These are phyloP conservation scores for Melolontha melolontha DNA, from an alignment of 2,888 invertebrate genomes.

Conservation along the genomic window DNA sequence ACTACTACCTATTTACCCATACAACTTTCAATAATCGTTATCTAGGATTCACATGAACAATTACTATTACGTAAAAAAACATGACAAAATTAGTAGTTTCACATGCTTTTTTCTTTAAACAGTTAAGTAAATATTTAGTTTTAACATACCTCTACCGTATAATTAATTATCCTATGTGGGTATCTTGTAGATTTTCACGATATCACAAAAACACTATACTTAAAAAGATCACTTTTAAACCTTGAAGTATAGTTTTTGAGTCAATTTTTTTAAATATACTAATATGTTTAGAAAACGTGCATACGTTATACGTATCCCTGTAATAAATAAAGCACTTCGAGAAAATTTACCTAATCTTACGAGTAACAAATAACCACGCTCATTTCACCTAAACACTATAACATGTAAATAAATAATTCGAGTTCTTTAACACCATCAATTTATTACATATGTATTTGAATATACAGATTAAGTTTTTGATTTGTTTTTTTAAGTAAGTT, in stretches of 20 bases:
- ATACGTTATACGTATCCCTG: slow-evolving; percentile 17
- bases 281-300: background rate
- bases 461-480: slow-evolving; percentile 2
- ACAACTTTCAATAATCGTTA: background rate
- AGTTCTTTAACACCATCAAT: slow-evolving; percentile 24
- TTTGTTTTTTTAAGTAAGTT: background rate
- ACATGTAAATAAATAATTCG: slow-evolving; percentile 26
- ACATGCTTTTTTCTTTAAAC: background rate
- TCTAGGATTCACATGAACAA: background rate
- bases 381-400: background rate
- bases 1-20: too few species aligned
- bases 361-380: background rate
- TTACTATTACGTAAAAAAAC: slow-evolving; percentile 18
- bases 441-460: slow-evolving; percentile 8
- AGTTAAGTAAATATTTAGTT: slow-evolving; percentile 26
- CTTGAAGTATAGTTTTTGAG: too few species aligned
- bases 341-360: slow-evolving; percentile 17
- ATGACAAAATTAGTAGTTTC: background rate
- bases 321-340: slow-evolving; percentile 27
- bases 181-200: background rate
- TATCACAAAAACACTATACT: too few species aligned
- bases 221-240: too few species aligned
- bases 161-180: slow-evolving; percentile 22
- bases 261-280: too few species aligned
- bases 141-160: slow-evolving; percentile 21